phyloP scores from a whole-genome alignment of 2,888 invertebrate genomes.

The Drosophila sordidapex region DNA sequence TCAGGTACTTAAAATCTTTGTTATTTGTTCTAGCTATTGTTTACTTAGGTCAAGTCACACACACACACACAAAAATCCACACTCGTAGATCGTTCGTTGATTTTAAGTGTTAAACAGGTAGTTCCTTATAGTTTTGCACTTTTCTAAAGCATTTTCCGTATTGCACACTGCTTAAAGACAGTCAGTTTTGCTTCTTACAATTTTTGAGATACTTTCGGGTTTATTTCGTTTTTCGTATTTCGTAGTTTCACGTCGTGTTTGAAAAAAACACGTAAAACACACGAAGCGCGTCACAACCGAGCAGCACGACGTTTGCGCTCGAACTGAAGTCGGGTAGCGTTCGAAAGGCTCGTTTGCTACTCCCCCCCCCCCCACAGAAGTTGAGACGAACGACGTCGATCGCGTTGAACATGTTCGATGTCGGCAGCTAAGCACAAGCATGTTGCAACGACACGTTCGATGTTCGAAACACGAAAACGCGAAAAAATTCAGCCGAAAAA shows the following conservation, averaged over 20 bases:
- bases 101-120: slow-evolving; percentile 56
- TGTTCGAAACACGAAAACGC: too few species aligned
- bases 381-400: slow-evolving; percentile 18
- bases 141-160: slow-evolving; percentile 45
- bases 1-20: slow-evolving; percentile 51
- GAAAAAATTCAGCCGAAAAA: too few species aligned
- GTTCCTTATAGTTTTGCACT: slow-evolving; percentile 34
- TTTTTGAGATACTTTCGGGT: slow-evolving; percentile 20
- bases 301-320: slow-evolving; percentile 58
- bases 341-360: background rate
- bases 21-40: slow-evolving; percentile 47
- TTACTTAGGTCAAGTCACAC: slow-evolving; percentile 60
- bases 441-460: too few species aligned
- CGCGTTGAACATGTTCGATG: slow-evolving; percentile 49
- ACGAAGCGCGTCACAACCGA: slow-evolving; percentile 65
- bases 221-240: slow-evolving; percentile 34
- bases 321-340: slow-evolving; percentile 43
- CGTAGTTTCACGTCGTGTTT: slow-evolving; percentile 6
- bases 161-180: slow-evolving; percentile 56
- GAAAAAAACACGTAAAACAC: background rate
- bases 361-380: too few species aligned
- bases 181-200: slow-evolving; percentile 18
- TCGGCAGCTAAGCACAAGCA: too few species aligned
- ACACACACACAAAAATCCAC: background rate
- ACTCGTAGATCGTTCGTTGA: slow-evolving; percentile 8